Evolutionary conservation across 1,140 invertebrate species (phyloP).

Genomic region (Pinna nobilis): DNA sequence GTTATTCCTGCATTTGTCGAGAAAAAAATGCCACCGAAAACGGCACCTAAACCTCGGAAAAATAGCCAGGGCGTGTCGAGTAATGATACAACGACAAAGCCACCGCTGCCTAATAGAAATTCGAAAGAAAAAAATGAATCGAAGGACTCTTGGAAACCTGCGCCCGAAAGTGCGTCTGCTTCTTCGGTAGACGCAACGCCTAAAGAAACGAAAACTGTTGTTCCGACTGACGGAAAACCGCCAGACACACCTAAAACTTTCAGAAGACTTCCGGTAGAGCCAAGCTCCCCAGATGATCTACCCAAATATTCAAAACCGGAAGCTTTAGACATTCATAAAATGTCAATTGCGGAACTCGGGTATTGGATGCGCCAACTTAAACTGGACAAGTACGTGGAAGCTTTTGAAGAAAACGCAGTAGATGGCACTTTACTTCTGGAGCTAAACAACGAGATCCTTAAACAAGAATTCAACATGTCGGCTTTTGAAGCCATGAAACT

Average conservation of each 20-base stretch:
- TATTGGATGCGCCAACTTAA: conserved; percentile 16
- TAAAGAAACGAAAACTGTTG: not conserved
- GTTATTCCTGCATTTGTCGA: not conserved
- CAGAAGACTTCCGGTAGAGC: not conserved
- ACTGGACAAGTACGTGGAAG: conserved; percentile 11
- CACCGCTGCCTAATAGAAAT: not conserved
- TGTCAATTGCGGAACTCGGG: not conserved
- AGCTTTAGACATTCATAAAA: no score
- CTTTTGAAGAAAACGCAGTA: not conserved
- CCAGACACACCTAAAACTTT: not conserved
- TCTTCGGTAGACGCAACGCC: not conserved
- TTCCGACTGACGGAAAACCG: no score
- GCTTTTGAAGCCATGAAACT: conserved; percentile 11
- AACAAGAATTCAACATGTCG: conserved; percentile 1
- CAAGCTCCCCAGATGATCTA: no score
- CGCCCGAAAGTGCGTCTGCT: not conserved
- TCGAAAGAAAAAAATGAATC: no score
- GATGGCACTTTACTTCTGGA: conserved; percentile 6
- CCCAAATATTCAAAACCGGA: no score
- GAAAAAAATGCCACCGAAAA: conserved; percentile 1
- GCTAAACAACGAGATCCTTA: not conserved
- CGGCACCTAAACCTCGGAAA: not conserved
- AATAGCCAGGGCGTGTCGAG: not conserved
- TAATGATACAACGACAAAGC: no score
- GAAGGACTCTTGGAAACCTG: no score